phyloP scores from a whole-genome alignment of 1,140 invertebrate species.

The Aphelenchoides besseyi region DNA sequence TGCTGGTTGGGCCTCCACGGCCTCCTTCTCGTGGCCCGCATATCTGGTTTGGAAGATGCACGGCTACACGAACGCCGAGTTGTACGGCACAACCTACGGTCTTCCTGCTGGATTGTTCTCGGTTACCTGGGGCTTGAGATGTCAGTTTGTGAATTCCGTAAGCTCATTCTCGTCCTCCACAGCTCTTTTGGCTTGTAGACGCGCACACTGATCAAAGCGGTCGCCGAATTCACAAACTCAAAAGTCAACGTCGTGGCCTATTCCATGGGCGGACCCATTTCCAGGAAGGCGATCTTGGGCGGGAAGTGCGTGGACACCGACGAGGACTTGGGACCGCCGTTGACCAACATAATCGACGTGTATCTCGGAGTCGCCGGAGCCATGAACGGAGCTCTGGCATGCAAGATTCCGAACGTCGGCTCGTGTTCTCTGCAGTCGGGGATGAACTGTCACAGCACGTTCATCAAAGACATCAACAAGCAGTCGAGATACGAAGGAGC shows the following conservation, averaged over 20 bases:
- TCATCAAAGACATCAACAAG: slow-evolving; percentile 3
- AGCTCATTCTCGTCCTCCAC: neutral
- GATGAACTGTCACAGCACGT: neutral
- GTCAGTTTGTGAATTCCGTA: neutral
- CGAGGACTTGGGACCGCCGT: slow-evolving; percentile 28
- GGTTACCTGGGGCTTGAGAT: slow-evolving; percentile 27
- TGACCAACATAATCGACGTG: slow-evolving; percentile 25
- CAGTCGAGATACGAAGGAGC: neutral
- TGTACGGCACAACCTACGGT: slow-evolving; percentile 44
- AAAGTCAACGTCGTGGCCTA: slow-evolving; percentile 41
- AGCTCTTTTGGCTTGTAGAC: slow-evolving; percentile 14
- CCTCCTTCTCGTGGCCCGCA: slow-evolving; percentile 12
- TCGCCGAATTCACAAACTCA: slow-evolving; percentile 33
- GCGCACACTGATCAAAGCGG: slow-evolving; percentile 24
- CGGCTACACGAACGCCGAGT: slow-evolving; percentile 28
- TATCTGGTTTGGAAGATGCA: slow-evolving; percentile 14
- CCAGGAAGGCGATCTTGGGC: slow-evolving; percentile 33
- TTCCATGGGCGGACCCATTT: slow-evolving; percentile 33
- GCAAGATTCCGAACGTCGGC: neutral
- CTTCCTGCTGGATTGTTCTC: slow-evolving; percentile 31
- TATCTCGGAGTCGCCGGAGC: slow-evolving; percentile 12
- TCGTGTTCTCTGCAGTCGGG: neutral
- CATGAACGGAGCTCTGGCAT: neutral
- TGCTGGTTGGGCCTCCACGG: slow-evolving; percentile 14
- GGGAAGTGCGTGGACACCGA: slow-evolving; percentile 41